Evolutionary conservation across 2,888 invertebrate genomes (phyloP).

Genomic region (Biston betularia): DNA sequence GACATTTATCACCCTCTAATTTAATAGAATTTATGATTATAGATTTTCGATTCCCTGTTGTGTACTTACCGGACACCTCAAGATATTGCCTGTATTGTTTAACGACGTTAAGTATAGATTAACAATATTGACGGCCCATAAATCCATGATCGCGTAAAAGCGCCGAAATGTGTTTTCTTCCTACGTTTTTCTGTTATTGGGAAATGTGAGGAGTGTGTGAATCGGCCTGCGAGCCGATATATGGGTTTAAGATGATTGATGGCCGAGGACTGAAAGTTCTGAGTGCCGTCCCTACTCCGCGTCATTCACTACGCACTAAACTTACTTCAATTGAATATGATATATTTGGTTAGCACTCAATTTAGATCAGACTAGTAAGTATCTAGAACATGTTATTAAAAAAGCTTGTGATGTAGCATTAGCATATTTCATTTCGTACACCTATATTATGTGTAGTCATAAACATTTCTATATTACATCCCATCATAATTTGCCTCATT

Average conservation of each 20-base stretch:
- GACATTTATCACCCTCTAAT: constrained; percentile 62
- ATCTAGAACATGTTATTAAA: background rate
- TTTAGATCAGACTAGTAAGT: background rate
- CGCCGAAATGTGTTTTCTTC: constrained; percentile 50
- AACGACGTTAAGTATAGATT: constrained; percentile 46
- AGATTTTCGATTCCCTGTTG: constrained; percentile 43
- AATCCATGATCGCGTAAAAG: constrained; percentile 52
- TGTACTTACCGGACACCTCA: constrained; percentile 44
- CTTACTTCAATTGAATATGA: constrained; percentile 41
- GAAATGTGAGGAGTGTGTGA: constrained; percentile 45
- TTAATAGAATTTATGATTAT: constrained; percentile 59
- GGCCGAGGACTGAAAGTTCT: constrained; percentile 42
- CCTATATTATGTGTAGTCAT: background rate
- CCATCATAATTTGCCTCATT: constrained; percentile 13
- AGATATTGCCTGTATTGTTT: constrained; percentile 45
- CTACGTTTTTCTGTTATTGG: constrained; percentile 47
- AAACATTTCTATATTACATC: background rate
- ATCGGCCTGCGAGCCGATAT: constrained; percentile 45
- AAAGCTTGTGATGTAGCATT: no score
- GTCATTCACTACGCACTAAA: constrained; percentile 38
- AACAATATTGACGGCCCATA: constrained; percentile 49
- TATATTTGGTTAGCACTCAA: constrained; percentile 23
- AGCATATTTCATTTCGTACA: background rate
- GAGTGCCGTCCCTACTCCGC: constrained; percentile 37
- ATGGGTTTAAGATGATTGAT: constrained; percentile 58